Evolutionary conservation across 2,113 vertebrate genomes (phyloP).

Genomic region (Stictonetta naevosa): DNA sequence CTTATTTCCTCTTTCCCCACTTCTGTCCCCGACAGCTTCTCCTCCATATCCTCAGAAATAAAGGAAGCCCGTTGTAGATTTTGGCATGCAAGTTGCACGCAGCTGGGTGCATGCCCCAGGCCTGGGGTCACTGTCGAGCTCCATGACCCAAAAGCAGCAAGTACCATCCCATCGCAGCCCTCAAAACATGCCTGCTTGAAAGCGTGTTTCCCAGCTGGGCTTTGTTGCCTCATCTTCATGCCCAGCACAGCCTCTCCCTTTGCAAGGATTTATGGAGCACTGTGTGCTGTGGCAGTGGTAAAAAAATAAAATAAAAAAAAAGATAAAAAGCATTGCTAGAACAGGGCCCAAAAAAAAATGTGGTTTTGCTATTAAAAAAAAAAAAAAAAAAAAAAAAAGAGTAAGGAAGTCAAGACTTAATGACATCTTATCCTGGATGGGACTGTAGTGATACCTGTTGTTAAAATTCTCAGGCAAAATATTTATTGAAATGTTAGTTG

Average conservation of each 20-base stretch:
- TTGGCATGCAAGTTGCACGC: accelerated
- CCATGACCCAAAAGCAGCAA: accelerated
- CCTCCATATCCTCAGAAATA: background rate
- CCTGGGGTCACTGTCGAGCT: background rate
- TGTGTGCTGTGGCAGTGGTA: background rate
- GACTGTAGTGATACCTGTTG: background rate
- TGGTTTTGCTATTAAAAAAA: background rate
- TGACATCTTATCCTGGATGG: background rate
- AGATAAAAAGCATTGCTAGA: background rate
- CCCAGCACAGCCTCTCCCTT: background rate
- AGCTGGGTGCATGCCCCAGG: accelerated
- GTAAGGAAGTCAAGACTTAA: background rate
- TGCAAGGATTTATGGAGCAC: background rate
- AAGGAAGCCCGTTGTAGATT: no score
- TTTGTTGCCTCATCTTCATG: background rate
- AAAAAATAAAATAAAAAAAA: no score
- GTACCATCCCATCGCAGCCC: background rate
- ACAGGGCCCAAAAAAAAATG: background rate
- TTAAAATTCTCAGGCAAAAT: background rate
- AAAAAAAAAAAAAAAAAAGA: background rate
- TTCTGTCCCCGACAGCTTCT: background rate
- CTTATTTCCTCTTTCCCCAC: background rate
- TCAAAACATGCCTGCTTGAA: background rate
- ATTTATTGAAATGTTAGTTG: background rate
- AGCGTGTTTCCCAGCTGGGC: background rate